phyloP scores from a whole-genome alignment of 2,113 vertebrate species.

The Rhegmatorhina hoffmannsi region DNA sequence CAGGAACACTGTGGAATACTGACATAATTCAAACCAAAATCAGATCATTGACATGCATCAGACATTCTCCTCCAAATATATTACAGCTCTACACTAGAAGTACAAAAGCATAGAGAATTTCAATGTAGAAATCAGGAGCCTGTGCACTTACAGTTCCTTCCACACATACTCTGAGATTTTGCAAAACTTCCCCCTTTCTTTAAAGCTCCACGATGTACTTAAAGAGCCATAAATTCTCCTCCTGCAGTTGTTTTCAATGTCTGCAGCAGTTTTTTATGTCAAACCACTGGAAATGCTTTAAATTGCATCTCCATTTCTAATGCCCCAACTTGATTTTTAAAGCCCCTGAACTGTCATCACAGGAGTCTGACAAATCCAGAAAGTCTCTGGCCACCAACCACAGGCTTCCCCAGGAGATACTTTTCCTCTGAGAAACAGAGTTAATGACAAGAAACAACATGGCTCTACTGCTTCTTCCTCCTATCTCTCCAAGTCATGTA shows the following conservation, averaged over 20 bases:
- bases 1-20: neutral
- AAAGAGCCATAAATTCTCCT: neutral
- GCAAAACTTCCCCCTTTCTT: neutral
- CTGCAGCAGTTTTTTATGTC: neutral
- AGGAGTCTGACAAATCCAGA: neutral
- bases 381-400: neutral
- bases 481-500: neutral
- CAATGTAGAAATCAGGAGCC: neutral
- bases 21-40: neutral
- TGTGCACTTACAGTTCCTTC: neutral
- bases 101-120: neutral
- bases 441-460: neutral
- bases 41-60: neutral
- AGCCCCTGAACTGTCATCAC: neutral
- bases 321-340: neutral
- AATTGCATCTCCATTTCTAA: neutral
- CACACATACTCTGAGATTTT: neutral
- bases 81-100: neutral
- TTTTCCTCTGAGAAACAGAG: slow-evolving; percentile 4
- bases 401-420: neutral
- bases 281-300: neutral
- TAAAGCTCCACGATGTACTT: neutral
- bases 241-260: neutral
- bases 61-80: neutral
- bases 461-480: neutral